Base-by-base conservation (phyloP, 2,888 invertebrate genomes). In the Drosophila pegasa region DNA sequence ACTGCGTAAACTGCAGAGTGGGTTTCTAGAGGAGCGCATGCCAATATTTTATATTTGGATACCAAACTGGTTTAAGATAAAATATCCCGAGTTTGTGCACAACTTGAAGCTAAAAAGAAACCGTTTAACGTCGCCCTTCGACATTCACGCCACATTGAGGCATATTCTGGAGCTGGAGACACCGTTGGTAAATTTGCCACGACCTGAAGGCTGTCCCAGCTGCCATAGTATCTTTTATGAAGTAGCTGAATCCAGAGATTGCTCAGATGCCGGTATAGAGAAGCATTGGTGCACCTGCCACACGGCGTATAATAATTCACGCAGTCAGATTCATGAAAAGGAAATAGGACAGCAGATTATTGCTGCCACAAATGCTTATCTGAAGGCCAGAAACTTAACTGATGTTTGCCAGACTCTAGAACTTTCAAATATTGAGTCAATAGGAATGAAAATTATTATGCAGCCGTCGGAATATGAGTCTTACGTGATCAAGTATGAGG, bases 1-100 rank as follows among this genome's bases (percentile, higher is more conserved):
- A 20, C 93, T 95, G 47, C 93, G 96, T 3, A 92, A 94, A 38
- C 93, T 95, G 7, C 92, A 94, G 54, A 94, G 95, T 50, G 96
- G 96, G 0, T 96, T 95, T 93, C 94, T 96, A 71, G 97, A 97
- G 85, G 96, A 96, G 82, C 94, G 96, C 8, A 87, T 96, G 80
- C 97, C 97, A 0, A 94, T 95, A 80, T 92, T 96, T 38, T 96
- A 95, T 78, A 92, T 96, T 14, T 95, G 94, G 91, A 68, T 95
- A 16, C 96, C 97, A 0, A 89, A 92, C 25, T 93, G 93, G 93
- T 95, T 96, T 76, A 93, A 93, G 56, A 90, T 91, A 7, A 92
- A 91, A 56, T 92, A 94, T 79, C 93, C 94, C 0, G 86, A 92
- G 0, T 93, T 94, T 71, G 93, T 93, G 8, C 89, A 91, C n/a